Conservation (phyloP, 2,888 invertebrate genomes). For the Netelia melanura region DNA sequence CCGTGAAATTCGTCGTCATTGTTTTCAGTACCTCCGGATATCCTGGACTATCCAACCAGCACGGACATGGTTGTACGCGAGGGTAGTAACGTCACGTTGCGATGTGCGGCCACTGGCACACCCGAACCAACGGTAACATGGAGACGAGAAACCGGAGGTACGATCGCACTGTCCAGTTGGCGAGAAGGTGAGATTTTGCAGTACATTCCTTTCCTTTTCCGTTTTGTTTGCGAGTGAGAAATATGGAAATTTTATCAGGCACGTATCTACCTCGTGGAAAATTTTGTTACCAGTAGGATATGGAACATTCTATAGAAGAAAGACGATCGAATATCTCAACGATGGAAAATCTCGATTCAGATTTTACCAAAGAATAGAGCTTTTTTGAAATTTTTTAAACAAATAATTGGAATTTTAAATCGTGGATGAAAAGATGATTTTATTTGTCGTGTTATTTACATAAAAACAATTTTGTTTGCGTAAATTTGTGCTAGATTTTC, state of each 20-base stretch:
- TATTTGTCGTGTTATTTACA: too few relatives aligned
- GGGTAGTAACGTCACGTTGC: conserved; percentile 93
- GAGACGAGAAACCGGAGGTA: conserved; percentile 91
- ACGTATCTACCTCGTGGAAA: too few relatives aligned
- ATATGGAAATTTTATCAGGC: neutral
- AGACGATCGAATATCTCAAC: neutral
- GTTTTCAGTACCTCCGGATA: conserved; percentile 92
- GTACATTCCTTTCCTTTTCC: conserved; percentile 53
- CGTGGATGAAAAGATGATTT: too few relatives aligned
- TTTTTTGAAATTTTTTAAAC: neutral
- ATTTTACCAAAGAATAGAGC: neutral
- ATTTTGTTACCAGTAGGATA: too few relatives aligned
- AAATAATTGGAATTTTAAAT: conserved; percentile 2
- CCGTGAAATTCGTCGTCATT: conserved; percentile 69
- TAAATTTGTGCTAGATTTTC: neutral
- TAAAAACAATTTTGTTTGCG: neutral
- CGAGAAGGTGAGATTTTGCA: conserved; percentile 78
- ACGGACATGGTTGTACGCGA: conserved; percentile 94
- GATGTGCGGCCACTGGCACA: conserved; percentile 94
- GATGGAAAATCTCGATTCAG: too few relatives aligned
- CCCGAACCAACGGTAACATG: conserved; percentile 95
- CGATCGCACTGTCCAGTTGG: conserved; percentile 85
- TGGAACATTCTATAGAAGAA: too few relatives aligned
- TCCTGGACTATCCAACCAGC: conserved; percentile 94
- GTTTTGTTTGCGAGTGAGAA: conserved; percentile 44